phyloP scores from a whole-genome alignment of 37 sponge, comb jelly and placozoan genomes.

The Eunapius fragilis region DNA sequence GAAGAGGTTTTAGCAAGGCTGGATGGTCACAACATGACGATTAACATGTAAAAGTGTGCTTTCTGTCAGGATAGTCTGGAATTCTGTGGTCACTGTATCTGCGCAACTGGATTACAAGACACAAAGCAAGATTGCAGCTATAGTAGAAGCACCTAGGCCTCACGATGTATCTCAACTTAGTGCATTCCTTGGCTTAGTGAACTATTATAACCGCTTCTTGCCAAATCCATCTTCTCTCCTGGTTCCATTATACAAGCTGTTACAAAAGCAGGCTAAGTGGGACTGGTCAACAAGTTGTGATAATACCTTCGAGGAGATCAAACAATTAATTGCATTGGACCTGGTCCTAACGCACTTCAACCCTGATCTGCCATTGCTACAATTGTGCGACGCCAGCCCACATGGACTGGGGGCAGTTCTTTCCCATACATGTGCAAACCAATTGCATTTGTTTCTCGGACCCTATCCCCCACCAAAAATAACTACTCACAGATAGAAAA shows the following conservation, averaged over 20 bases:
- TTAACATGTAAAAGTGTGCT: constrained; percentile 12
- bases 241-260: constrained; percentile 14
- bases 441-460: constrained; percentile 39
- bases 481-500: constrained; percentile 42
- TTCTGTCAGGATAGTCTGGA: not conserved
- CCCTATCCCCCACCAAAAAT: constrained; percentile 9
- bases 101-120: not conserved
- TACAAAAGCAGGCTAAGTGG: constrained; percentile 4
- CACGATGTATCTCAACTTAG: constrained; percentile 22
- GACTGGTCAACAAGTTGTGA: not conserved
- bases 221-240: not conserved
- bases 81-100: constrained; percentile 3
- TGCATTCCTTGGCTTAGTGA: constrained; percentile 23
- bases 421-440: constrained; percentile 31
- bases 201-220: constrained; percentile 27
- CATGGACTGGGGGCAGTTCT: constrained; percentile 40
- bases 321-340: not conserved
- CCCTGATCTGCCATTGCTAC: not conserved
- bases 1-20: constrained; percentile 17
- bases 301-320: not conserved
- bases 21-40: not conserved
- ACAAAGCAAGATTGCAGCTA: constrained; percentile 20
- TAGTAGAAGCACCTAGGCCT: constrained; percentile 28
- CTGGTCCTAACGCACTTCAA: not conserved
- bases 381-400: not conserved